Conservation (phyloP, 2,888 invertebrate species). For the Hypercompe scribonia region DNA sequence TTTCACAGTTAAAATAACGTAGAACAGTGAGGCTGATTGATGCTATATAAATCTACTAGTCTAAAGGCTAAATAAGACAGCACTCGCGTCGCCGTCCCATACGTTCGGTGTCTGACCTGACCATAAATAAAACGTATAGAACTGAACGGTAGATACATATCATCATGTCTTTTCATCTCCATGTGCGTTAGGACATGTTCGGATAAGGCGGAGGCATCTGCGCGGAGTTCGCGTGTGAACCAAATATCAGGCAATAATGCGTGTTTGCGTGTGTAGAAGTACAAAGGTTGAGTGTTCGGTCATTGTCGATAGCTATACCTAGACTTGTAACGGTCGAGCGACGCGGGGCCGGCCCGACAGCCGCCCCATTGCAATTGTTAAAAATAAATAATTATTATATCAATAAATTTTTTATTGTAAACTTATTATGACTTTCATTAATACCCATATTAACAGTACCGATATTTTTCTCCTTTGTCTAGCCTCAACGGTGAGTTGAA, state of each 20-base stretch:
- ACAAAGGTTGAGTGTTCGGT: slow-evolving; percentile 63
- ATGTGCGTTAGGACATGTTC: slow-evolving; percentile 10
- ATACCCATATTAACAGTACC: not conserved
- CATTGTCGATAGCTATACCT: slow-evolving; percentile 42
- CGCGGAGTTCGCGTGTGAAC: slow-evolving; percentile 57
- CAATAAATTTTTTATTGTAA: slow-evolving; percentile 85
- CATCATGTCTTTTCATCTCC: not conserved
- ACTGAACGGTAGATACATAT: not conserved
- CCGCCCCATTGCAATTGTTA: slow-evolving; percentile 76
- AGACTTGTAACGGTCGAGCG: slow-evolving; percentile 57
- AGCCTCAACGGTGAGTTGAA: not conserved
- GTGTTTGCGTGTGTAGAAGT: slow-evolving; percentile 64
- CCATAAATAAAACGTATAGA: not conserved
- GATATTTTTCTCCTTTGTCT: not conserved
- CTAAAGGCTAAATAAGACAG: not conserved
- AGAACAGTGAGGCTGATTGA: no score
- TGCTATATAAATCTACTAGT: not conserved
- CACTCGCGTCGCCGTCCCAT: not conserved
- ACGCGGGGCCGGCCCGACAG: slow-evolving; percentile 50
- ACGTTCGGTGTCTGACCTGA: not conserved
- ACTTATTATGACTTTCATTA: slow-evolving; percentile 51
- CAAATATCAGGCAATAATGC: slow-evolving; percentile 66
- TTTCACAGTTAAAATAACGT: no score
- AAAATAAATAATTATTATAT: slow-evolving; percentile 83
- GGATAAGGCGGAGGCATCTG: slow-evolving; percentile 30